These are phyloP conservation scores for Spialia ferax DNA, from an alignment of 2,888 invertebrate species.

Conservation along the genomic window DNA sequence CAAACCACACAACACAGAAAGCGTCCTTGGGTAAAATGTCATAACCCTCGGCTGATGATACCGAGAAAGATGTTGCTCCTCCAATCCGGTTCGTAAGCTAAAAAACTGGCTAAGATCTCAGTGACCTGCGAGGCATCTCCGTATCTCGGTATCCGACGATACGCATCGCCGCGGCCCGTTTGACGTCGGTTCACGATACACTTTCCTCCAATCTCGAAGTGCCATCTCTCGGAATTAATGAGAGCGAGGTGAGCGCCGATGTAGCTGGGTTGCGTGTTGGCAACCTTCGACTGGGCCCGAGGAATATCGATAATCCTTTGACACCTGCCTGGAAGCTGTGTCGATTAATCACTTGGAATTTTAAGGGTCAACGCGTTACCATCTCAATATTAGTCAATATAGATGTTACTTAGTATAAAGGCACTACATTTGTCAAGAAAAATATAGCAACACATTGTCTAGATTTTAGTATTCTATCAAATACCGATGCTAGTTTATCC, in stretches of 20 bases:
- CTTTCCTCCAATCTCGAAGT: slow-evolving; percentile 34
- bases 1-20: not conserved
- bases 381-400: too few species aligned
- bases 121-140: slow-evolving; percentile 52
- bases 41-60: slow-evolving; percentile 31
- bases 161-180: slow-evolving; percentile 54
- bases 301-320: slow-evolving; percentile 18
- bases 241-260: slow-evolving; percentile 48
- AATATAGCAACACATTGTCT: too few species aligned
- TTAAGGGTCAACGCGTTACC: too few species aligned
- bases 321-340: not conserved
- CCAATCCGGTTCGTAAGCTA: slow-evolving; percentile 37
- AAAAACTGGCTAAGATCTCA: slow-evolving; percentile 41
- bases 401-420: too few species aligned
- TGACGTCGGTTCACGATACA: slow-evolving; percentile 51
- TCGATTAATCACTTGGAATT: slow-evolving; percentile 9
- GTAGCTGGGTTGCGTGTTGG: slow-evolving; percentile 33
- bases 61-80: slow-evolving; percentile 36
- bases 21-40: slow-evolving; percentile 34
- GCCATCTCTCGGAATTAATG: slow-evolving; percentile 41
- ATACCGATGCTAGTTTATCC: too few species aligned
- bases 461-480: too few species aligned
- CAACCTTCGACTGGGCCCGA: not conserved
- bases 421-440: too few species aligned
- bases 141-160: slow-evolving; percentile 46